phyloP scores from a whole-genome alignment of 2,888 invertebrate species.

The Nomada ruficornis region DNA sequence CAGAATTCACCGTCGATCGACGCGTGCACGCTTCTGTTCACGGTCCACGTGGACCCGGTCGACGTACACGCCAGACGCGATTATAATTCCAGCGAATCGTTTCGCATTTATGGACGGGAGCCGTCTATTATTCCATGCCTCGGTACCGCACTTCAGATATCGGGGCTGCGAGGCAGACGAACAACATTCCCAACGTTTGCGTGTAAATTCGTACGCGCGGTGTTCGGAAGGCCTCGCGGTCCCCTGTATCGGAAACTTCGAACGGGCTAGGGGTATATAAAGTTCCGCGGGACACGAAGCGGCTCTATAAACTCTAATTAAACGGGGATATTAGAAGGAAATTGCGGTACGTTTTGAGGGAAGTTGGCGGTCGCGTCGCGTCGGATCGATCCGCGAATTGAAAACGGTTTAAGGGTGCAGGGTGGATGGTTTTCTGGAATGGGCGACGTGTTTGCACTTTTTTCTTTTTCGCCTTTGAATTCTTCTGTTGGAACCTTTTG shows the following conservation, averaged over 20 bases:
- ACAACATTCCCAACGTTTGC: too few species aligned
- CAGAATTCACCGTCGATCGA: slow-evolving; percentile 2
- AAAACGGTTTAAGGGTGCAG: not conserved
- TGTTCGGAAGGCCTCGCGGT: not conserved
- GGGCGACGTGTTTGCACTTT: not conserved
- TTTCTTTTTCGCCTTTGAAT: not conserved
- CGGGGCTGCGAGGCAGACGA: not conserved
- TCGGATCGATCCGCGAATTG: slow-evolving; percentile 5
- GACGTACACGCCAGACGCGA: slow-evolving; percentile 18
- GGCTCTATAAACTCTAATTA: slow-evolving; percentile 27
- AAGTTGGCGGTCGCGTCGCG: not conserved
- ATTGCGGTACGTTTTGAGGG: slow-evolving; percentile 27
- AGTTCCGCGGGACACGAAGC: not conserved
- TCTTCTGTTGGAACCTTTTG: too few species aligned
- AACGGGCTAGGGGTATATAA: slow-evolving; percentile 24
- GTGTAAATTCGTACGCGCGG: not conserved
- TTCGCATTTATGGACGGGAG: slow-evolving; percentile 1
- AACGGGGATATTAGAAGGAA: slow-evolving; percentile 27
- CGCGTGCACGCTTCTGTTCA: not conserved
- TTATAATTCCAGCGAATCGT: slow-evolving; percentile 27
- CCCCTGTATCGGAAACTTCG: not conserved
- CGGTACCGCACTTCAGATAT: not conserved
- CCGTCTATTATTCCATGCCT: slow-evolving; percentile 19
- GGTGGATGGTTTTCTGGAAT: not conserved
- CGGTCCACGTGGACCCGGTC: slow-evolving; percentile 11